Percentiles rank a stretch among this genome's conserved stretches.
These are phyloP conservation scores for Papilio aristodemus DNA, from an alignment of 1,140 invertebrate species.

Conservation along the genomic window DNA sequence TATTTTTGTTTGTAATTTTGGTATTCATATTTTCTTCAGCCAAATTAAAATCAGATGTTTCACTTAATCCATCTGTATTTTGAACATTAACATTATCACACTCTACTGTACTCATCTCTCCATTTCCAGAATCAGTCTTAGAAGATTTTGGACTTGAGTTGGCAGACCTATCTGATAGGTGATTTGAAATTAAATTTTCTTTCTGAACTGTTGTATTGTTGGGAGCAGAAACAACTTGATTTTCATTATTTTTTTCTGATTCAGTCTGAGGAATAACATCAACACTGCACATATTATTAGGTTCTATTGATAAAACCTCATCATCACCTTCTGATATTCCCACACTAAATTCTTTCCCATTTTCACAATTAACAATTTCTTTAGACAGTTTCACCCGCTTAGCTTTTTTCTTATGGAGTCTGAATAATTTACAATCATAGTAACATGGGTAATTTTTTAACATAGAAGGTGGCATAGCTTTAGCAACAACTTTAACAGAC, in stretches of 20 bases:
- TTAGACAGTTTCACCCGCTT: conserved; percentile 9
- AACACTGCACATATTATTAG: conserved; percentile 8
- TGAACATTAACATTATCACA: conserved; percentile 8
- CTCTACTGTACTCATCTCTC: not conserved
- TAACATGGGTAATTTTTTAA: conserved; percentile 64
- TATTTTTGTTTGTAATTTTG: conserved; percentile 21
- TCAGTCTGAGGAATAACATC: not conserved
- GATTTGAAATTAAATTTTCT: not conserved
- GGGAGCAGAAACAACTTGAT: not conserved
- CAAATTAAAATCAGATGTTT: conserved; percentile 21
- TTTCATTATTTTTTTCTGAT: conserved; percentile 14
- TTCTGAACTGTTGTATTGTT: not conserved
- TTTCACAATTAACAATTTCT: conserved; percentile 10
- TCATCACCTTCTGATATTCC: not conserved
- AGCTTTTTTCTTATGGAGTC: conserved; percentile 39
- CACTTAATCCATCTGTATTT: conserved; percentile 4
- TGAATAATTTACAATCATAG: conserved; percentile 60
- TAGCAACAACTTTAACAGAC: conserved; percentile 60
- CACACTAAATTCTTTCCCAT: not conserved
- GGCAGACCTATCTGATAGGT: not conserved
- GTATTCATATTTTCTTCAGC: conserved; percentile 13
- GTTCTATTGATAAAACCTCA: not conserved
- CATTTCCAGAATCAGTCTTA: not conserved
- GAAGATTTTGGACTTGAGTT: not conserved
- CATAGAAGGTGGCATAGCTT: conserved; percentile 48